Conservation (phyloP, 2,113 vertebrate genomes). For the Gobio gobio region DNA sequence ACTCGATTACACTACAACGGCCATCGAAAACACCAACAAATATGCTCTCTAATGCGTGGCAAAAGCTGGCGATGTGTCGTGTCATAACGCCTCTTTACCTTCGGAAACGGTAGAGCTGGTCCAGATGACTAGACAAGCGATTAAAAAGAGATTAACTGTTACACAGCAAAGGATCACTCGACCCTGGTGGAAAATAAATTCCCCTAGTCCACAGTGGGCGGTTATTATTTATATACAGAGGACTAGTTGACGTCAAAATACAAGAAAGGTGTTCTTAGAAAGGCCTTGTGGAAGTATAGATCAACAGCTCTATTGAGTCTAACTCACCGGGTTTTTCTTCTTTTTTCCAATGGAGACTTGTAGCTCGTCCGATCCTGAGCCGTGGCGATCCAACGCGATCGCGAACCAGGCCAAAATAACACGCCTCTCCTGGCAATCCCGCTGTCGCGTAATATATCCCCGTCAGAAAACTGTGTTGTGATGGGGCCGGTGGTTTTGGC, state of each 20-base stretch:
- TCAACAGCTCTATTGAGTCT: conserved; percentile 12
- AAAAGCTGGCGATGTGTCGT: background rate
- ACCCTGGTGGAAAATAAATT: background rate
- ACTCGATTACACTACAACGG: background rate
- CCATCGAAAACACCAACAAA: background rate
- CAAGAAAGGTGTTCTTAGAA: background rate
- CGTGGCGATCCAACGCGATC: background rate
- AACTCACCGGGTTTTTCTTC: conserved; percentile 12
- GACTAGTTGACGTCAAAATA: background rate
- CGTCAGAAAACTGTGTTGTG: background rate
- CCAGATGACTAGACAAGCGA: background rate
- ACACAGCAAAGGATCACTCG: conserved; percentile 19
- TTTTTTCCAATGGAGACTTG: conserved; percentile 18
- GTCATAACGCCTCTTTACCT: background rate
- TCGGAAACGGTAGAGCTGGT: background rate
- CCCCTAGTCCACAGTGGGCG: background rate
- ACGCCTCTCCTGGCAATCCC: background rate
- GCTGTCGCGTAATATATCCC: background rate
- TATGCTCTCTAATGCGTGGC: background rate
- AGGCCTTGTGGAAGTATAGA: background rate
- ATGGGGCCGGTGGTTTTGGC: background rate
- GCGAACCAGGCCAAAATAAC: background rate
- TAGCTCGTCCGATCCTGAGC: conserved; percentile 9
- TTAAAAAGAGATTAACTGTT: conserved; percentile 6
- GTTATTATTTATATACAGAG: background rate